These are phyloP conservation scores for Sturmia bella DNA, from an alignment of 2,888 invertebrate species.

Conservation along the genomic window DNA sequence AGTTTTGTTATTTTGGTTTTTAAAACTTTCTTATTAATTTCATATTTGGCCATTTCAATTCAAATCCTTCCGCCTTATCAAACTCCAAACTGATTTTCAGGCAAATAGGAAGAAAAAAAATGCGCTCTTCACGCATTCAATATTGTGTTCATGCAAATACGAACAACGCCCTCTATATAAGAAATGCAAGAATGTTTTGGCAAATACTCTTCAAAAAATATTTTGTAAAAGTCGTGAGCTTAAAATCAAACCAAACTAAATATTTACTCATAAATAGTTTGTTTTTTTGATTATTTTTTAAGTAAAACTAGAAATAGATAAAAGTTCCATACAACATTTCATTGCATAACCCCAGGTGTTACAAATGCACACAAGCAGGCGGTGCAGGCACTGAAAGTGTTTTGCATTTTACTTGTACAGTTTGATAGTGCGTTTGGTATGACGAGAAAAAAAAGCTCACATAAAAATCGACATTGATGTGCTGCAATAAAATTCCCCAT, in stretches of 20 bases:
- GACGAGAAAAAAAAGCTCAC: constrained; percentile 73
- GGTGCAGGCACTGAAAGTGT: constrained; percentile 22
- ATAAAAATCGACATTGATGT: constrained; percentile 79
- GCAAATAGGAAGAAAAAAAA: too few species aligned
- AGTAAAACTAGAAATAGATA: constrained; percentile 14
- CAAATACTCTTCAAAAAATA: neutral
- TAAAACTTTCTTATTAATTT: too few species aligned
- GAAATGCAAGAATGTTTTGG: constrained; percentile 39
- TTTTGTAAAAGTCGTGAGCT: constrained; percentile 49
- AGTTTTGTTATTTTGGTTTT: too few species aligned
- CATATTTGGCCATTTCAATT: too few species aligned
- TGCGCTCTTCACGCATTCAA: neutral
- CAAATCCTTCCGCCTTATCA: too few species aligned
- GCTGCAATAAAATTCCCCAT: constrained; percentile 67
- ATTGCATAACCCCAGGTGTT: constrained; percentile 78
- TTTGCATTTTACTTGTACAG: neutral
- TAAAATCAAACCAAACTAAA: constrained; percentile 17
- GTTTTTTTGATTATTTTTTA: neutral
- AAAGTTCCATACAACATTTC: constrained; percentile 67
- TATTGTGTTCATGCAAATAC: constrained; percentile 10
- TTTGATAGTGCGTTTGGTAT: constrained; percentile 56
- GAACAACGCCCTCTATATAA: constrained; percentile 49
- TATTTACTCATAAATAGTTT: too few species aligned
- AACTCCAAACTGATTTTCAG: too few species aligned
- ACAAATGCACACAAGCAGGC: constrained; percentile 24